phyloP scores from a whole-genome alignment of 2,888 invertebrate genomes.

The Pachycephus smyrnensis region DNA sequence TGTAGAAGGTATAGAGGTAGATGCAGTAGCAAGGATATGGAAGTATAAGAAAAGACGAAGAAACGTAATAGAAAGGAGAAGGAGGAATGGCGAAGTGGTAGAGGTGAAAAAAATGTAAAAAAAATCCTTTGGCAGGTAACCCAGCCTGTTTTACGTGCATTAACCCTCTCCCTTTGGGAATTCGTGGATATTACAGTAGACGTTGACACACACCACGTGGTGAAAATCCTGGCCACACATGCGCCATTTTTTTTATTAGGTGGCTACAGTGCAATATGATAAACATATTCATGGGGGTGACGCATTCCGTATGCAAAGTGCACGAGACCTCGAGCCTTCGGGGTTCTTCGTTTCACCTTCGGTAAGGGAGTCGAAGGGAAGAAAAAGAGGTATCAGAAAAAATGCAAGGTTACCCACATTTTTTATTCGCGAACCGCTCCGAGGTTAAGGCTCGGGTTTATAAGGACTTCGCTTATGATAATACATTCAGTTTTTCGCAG shows the following conservation, averaged over 20 bases:
- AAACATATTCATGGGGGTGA: conserved; percentile 47
- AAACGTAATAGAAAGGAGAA: not conserved
- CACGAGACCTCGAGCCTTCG: conserved; percentile 29
- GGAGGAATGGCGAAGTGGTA: not conserved
- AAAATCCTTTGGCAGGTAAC: not conserved
- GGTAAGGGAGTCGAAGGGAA: conserved; percentile 33
- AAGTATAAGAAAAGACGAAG: not conserved
- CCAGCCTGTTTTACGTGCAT: not conserved
- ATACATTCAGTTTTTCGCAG: conserved; percentile 24
- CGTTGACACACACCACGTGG: conserved; percentile 31
- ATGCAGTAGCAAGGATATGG: not conserved
- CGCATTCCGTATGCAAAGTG: conserved; percentile 55
- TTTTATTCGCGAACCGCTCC: conserved; percentile 34
- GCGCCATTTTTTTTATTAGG: conserved; percentile 41
- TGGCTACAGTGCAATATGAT: conserved; percentile 45
- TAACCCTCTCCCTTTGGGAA: not conserved
- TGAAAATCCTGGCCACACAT: conserved; percentile 35
- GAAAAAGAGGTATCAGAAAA: conserved; percentile 48
- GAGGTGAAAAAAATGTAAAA: not conserved
- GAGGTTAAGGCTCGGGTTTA: conserved; percentile 27
- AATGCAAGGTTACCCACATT: conserved; percentile 61
- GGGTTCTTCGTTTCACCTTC: conserved; percentile 2
- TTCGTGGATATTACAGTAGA: not conserved
- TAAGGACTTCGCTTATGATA: conserved; percentile 30
- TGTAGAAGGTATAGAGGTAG: not conserved